Evolutionary conservation across 2,113 vertebrate species (phyloP), one percentile per base, ranked within the genome.

Genomic region (Nycticryphes semicollaris): DNA sequence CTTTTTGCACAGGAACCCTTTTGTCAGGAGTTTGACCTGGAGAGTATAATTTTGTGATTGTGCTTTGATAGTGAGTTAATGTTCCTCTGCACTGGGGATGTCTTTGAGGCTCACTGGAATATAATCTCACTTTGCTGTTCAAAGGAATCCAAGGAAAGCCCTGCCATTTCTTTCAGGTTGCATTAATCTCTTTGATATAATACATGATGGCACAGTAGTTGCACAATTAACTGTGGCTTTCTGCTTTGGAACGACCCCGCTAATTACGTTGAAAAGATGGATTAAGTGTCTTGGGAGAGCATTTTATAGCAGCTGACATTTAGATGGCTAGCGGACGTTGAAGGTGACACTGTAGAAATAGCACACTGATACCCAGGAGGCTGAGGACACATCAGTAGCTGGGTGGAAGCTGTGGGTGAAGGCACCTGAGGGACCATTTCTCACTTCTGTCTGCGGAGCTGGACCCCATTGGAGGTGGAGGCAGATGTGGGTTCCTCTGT

Each of bases 221-320:
- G 72, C 72, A 88, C 30, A 54, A 35, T 80, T 86, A 92, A 80
- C 75, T 68, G 23, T 94, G 75, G 41, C 63, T 90, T 96, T 94
- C 68, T 77, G 50, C 64, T 94, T 88, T 86, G 54, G 63, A 93
- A 83, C 0, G 3, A 92, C 90, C 72, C 37, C 51, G 19, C 72
- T 94, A 90, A 93, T 88, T 95, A 80, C 28, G 31, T 43, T 72
- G 82, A 72, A 93, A 88, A 89, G 85, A 95, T 64, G 35, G 69
- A 93, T 93, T 67, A 85, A 84, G n/a, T 80, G 63, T 73, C 79
- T 86, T 70, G 83, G 54, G 54, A 90, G 59, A 86, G 22, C 5
- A 0, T 86, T 94, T 96, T 86, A 70, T 41, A 73, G 51, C 79
- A 62, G 50, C 89, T 94, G 89, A 86, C 73, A 62, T 95, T 80